These are phyloP conservation scores for Conus betulinus DNA, from an alignment of 1,140 invertebrate species.

Conservation along the genomic window DNA sequence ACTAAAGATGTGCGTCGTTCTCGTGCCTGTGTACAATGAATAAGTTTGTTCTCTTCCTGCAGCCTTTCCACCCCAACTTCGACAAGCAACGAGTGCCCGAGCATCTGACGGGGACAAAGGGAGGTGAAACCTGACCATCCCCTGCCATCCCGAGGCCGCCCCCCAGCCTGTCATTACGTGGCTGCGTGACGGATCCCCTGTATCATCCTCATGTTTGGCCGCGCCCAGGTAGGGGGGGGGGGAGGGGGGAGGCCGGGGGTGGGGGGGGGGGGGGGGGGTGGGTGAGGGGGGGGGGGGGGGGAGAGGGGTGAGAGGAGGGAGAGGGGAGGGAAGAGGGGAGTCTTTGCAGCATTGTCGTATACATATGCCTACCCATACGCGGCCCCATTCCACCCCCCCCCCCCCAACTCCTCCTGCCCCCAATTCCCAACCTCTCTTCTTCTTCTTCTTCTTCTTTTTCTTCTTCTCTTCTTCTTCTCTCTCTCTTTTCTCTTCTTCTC, in stretches of 20 bases:
- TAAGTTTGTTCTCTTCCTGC: constrained; percentile 58
- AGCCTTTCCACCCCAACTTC: constrained; percentile 92
- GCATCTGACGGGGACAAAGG: constrained; percentile 89
- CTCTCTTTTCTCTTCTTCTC: no score
- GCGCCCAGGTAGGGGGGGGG: neutral
- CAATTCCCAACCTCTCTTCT: no score
- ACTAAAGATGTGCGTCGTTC: no score
- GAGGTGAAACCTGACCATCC: constrained; percentile 93
- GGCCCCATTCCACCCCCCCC: no score
- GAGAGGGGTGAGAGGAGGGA: no score
- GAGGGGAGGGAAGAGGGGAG: no score
- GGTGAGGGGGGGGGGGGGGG: neutral
- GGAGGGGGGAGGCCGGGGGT: neutral
- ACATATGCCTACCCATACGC: no score
- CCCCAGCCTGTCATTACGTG: constrained; percentile 91
- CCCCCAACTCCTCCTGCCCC: no score
- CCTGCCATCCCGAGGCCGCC: constrained; percentile 94
- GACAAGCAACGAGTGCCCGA: constrained; percentile 90
- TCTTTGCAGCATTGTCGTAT: no score
- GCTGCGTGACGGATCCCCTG: constrained; percentile 91
- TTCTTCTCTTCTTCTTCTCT: no score
- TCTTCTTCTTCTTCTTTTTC: no score
- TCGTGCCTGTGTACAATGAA: no score
- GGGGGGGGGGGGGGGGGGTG: neutral
- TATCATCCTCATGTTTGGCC: constrained; percentile 76